phyloP scores from a whole-genome alignment of 2,888 invertebrate species.

The Rotaria magnacalcarata region DNA sequence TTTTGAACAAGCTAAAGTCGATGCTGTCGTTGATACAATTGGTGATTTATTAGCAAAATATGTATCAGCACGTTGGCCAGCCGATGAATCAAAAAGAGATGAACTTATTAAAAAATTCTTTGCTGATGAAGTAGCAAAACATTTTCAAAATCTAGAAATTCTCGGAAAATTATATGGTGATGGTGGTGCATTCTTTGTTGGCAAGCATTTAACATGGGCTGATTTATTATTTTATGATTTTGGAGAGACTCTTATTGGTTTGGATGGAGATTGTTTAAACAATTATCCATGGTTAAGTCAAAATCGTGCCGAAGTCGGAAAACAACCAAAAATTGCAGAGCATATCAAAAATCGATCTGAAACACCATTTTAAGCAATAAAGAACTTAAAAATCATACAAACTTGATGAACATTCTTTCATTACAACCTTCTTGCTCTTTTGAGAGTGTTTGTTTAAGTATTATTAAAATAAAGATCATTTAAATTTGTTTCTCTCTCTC shows the following conservation, averaged over 20 bases:
- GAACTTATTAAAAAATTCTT: slow-evolving; percentile 22
- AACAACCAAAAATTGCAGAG: slow-evolving; percentile 48
- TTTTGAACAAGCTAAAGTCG: slow-evolving; percentile 38
- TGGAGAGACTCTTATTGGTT: slow-evolving; percentile 41
- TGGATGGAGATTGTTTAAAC: slow-evolving; percentile 44
- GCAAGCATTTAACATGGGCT: slow-evolving; percentile 48
- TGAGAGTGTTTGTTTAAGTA: too few species aligned
- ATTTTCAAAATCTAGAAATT: slow-evolving; percentile 28
- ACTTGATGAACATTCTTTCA: too few species aligned
- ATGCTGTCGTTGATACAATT: slow-evolving; percentile 37
- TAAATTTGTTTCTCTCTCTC: too few species aligned
- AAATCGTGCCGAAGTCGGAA: slow-evolving; percentile 47
- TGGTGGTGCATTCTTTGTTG: slow-evolving; percentile 38
- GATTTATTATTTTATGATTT: slow-evolving; percentile 47
- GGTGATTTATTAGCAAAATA: slow-evolving; percentile 31
- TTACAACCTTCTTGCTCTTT: too few species aligned
- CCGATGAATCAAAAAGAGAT: slow-evolving; percentile 37
- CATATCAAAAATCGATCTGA: slow-evolving; percentile 49
- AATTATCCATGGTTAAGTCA: slow-evolving; percentile 48
- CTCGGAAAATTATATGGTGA: slow-evolving; percentile 7
- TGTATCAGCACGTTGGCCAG: background rate
- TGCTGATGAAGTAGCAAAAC: slow-evolving; percentile 32
- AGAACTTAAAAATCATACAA: background rate
- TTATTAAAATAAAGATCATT: too few species aligned
- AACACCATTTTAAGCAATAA: slow-evolving; percentile 43